These are phyloP conservation scores for Megaustenia siamemsis DNA, from an alignment of 2,888 invertebrate genomes.

Conservation along the genomic window DNA sequence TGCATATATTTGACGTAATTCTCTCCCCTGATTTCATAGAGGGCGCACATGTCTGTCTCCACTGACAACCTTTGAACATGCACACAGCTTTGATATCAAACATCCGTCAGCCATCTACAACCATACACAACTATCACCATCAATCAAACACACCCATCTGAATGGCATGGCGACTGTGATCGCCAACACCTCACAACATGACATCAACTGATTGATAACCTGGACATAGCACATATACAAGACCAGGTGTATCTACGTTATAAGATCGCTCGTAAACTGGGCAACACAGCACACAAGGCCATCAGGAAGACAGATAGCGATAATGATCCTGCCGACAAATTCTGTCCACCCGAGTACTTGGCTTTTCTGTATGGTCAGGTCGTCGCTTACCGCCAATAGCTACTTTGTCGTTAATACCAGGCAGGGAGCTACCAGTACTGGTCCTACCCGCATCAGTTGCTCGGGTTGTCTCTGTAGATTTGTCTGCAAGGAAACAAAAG, in stretches of 20 bases:
- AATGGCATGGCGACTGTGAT: no score
- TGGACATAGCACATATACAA: not conserved
- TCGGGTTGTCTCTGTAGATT: not conserved
- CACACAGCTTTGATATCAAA: not conserved
- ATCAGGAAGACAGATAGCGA: not conserved
- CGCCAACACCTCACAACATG: not conserved
- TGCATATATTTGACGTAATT: conserved; percentile 10
- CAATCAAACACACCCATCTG: no score
- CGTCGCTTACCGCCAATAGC: not conserved
- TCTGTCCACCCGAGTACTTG: not conserved
- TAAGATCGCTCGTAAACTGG: not conserved
- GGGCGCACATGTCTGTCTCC: not conserved
- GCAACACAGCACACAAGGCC: conserved; percentile 7
- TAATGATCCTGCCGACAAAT: not conserved
- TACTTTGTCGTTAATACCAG: not conserved
- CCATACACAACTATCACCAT: no score
- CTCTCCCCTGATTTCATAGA: not conserved
- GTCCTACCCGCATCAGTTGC: not conserved
- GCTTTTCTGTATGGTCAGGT: not conserved
- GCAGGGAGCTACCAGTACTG: not conserved
- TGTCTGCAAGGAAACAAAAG: not conserved
- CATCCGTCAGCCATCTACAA: not conserved
- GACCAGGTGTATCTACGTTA: conserved; percentile 25
- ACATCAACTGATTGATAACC: conserved; percentile 1
- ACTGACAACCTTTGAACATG: not conserved